A percentile compares a stretch with the other conserved stretches of the same genome.
Conservation (phyloP, 1,140 invertebrate genomes). For the Oreohelix idahoensis region DNA sequence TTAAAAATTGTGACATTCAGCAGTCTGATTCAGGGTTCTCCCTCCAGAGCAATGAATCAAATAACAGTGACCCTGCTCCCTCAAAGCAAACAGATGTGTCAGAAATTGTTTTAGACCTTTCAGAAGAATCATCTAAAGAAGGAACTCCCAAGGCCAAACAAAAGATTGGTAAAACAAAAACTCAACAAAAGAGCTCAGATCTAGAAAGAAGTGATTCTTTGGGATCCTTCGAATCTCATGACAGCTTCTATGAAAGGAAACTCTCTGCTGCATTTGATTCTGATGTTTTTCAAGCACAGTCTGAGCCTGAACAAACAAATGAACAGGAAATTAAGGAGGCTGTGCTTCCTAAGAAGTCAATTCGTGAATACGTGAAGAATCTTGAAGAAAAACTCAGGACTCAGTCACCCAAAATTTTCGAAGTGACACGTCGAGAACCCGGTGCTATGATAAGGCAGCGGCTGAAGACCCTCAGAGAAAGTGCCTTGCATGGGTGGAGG, state of each 20-base stretch:
- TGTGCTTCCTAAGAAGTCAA: conserved; percentile 37
- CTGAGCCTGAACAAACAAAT: conserved; percentile 7
- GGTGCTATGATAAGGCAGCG: conserved; percentile 56
- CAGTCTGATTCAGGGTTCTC: conserved; percentile 59
- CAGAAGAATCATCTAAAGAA: conserved; percentile 20
- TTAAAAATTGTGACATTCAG: conserved; percentile 44
- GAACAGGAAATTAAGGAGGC: conserved; percentile 9
- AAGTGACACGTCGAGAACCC: conserved; percentile 54
- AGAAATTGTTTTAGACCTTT: neutral
- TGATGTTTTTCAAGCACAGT: conserved; percentile 46
- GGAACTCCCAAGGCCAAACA: neutral
- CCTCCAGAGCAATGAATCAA: conserved; percentile 48
- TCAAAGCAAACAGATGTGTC: neutral
- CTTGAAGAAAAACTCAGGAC: conserved; percentile 55
- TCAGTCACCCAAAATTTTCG: conserved; percentile 41
- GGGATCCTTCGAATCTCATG: conserved; percentile 44
- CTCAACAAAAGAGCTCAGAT: neutral
- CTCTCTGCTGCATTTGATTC: conserved; percentile 58
- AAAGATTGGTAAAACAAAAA: neutral
- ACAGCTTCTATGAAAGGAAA: conserved; percentile 60
- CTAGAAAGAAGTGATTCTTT: conserved; percentile 22
- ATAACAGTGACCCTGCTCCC: neutral
- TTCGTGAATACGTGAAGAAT: conserved; percentile 58
- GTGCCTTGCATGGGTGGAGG: conserved; percentile 36
- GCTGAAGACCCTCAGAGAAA: conserved; percentile 54